phyloP scores from a whole-genome alignment of 2,888 invertebrate genomes.

The Axea sp. region DNA sequence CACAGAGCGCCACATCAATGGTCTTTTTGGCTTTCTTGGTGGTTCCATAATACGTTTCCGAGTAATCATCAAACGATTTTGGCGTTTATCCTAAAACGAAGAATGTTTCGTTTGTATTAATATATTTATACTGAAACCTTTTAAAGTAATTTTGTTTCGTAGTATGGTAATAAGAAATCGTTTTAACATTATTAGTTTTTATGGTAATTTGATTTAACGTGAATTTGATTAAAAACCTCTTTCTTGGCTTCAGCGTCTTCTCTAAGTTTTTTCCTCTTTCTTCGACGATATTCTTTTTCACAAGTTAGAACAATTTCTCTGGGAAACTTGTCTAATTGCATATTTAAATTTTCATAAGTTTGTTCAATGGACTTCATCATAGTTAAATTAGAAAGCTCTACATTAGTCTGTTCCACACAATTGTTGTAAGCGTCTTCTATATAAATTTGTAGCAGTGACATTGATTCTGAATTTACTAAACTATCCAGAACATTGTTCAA shows the following conservation, averaged over 20 bases:
- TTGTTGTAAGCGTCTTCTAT: slow-evolving; percentile 84
- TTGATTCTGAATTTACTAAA: slow-evolving; percentile 81
- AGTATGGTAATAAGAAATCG: no score
- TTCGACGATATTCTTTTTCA: slow-evolving; percentile 80
- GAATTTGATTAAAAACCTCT: no score
- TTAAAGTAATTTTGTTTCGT: no score
- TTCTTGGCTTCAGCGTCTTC: slow-evolving; percentile 82
- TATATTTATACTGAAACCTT: no score
- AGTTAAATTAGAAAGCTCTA: slow-evolving; percentile 81
- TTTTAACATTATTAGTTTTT: no score
- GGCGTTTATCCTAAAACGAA: slow-evolving; percentile 69
- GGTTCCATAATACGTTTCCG: slow-evolving; percentile 74
- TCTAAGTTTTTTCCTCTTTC: slow-evolving; percentile 78
- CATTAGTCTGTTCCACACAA: slow-evolving; percentile 82
- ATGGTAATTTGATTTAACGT: no score
- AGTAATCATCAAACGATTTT: slow-evolving; percentile 70
- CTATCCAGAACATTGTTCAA: slow-evolving; percentile 83
- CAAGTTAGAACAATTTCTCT: slow-evolving; percentile 81
- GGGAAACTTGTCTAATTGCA: slow-evolving; percentile 82
- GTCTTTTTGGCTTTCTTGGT: slow-evolving; percentile 64
- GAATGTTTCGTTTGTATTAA: no score
- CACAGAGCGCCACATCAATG: slow-evolving; percentile 67
- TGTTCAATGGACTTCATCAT: slow-evolving; percentile 83
- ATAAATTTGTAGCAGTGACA: slow-evolving; percentile 82
- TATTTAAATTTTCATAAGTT: slow-evolving; percentile 79